Evolutionary conservation across 2,113 vertebrate genomes (phyloP).

Genomic region (Penelope pileata): DNA sequence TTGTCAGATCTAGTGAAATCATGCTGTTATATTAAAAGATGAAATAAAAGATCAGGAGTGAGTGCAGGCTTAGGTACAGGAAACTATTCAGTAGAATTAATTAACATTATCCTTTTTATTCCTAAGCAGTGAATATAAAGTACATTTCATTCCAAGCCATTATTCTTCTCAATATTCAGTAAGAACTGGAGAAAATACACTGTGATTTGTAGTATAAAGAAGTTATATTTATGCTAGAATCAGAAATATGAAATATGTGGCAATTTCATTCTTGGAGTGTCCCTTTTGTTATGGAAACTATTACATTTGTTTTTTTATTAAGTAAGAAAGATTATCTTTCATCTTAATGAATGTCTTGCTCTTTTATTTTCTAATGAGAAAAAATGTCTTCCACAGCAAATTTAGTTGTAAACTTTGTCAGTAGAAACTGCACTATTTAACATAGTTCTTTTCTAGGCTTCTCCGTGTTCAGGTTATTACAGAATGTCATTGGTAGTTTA

Average conservation of each 20-base stretch:
- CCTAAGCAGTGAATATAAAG: background rate
- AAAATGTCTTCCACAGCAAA: background rate
- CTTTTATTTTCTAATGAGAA: constrained; percentile 4
- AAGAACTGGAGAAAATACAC: background rate
- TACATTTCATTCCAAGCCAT: background rate
- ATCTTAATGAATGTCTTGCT: background rate
- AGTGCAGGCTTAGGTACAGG: background rate
- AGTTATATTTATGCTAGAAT: background rate
- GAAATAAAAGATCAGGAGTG: background rate
- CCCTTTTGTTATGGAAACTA: background rate
- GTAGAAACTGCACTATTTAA: background rate
- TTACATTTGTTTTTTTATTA: background rate
- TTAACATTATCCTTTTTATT: background rate
- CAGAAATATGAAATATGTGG: background rate
- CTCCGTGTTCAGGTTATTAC: background rate
- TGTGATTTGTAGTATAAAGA: background rate
- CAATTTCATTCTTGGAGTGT: background rate
- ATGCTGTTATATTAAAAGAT: background rate
- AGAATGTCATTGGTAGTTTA: background rate
- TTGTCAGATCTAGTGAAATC: background rate
- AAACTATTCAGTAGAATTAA: background rate
- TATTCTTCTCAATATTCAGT: background rate
- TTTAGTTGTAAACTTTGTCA: background rate
- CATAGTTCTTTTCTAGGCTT: background rate
- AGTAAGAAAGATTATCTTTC: background rate